A percentile compares a stretch with the other conserved stretches of the same genome.
These are phyloP conservation scores for Bostrychus sinensis DNA, from an alignment of 2,113 vertebrate species.

Conservation along the genomic window DNA sequence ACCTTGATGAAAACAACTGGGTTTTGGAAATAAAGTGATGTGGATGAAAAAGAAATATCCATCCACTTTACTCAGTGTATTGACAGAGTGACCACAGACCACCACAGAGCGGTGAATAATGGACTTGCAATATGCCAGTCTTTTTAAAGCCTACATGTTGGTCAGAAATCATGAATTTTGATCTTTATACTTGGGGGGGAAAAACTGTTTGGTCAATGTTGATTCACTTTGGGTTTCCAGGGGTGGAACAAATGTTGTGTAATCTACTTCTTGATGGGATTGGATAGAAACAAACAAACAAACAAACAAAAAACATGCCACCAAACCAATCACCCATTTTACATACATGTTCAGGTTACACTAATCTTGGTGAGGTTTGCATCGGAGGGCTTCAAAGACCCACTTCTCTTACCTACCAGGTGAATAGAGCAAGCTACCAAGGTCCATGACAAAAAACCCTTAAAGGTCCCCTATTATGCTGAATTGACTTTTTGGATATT, in stretches of 20 bases:
- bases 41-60: not conserved
- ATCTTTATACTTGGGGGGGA: not conserved
- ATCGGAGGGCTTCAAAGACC: too few relatives aligned
- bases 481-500: too few relatives aligned
- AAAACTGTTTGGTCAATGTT: not conserved
- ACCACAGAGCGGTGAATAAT: conserved; percentile 1
- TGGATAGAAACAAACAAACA: too few relatives aligned
- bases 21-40: not conserved
- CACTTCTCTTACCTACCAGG: too few relatives aligned
- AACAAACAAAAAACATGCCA: too few relatives aligned
- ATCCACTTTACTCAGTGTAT: conserved; percentile 3
- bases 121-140: not conserved
- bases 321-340: too few relatives aligned
- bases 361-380: too few relatives aligned
- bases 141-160: not conserved
- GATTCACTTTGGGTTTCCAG: not conserved
- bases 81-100: conserved; percentile 6
- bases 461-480: too few relatives aligned
- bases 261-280: too few relatives aligned
- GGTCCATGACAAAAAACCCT: too few relatives aligned
- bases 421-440: too few relatives aligned
- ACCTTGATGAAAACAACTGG: not conserved
- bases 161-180: not conserved
- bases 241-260: not conserved
- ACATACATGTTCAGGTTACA: too few relatives aligned